Percentiles rank a stretch among this genome's conserved stretches.
These are phyloP conservation scores for Papilio gigon DNA, from an alignment of 2,888 invertebrate genomes.

Conservation along the genomic window DNA sequence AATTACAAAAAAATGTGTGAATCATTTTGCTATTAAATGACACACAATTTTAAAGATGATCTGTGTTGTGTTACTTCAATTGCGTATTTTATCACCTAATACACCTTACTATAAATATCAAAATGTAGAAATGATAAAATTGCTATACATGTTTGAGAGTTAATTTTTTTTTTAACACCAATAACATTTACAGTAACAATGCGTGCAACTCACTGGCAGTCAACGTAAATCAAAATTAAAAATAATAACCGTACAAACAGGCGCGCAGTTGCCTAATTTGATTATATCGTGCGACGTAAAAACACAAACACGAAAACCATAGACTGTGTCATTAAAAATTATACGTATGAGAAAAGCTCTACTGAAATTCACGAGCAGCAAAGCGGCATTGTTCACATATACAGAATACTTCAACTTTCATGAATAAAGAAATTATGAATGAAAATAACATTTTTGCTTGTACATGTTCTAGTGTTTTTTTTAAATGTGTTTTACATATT, in stretches of 20 bases:
- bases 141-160: too few relatives aligned
- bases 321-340: slow-evolving; percentile 8
- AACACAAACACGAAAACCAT: slow-evolving; percentile 6
- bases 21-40: too few relatives aligned
- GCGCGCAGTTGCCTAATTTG: slow-evolving; percentile 3
- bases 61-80: too few relatives aligned
- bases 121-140: not conserved
- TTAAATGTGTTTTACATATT: too few relatives aligned
- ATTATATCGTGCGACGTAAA: slow-evolving; percentile 11
- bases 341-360: not conserved
- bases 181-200: not conserved
- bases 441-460: not conserved
- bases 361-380: slow-evolving; percentile 12
- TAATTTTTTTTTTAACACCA: not conserved
- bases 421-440: not conserved
- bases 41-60: too few relatives aligned
- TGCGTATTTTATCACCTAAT: too few relatives aligned
- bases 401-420: not conserved
- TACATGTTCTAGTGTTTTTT: not conserved
- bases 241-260: not conserved
- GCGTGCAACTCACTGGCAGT: not conserved
- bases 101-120: too few relatives aligned
- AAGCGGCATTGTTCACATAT: slow-evolving; percentile 9
- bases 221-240: slow-evolving; percentile 10
- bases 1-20: too few relatives aligned